Evolutionary conservation across 1,140 invertebrate species (phyloP).

Genomic region (Asbolus verrucosus): DNA sequence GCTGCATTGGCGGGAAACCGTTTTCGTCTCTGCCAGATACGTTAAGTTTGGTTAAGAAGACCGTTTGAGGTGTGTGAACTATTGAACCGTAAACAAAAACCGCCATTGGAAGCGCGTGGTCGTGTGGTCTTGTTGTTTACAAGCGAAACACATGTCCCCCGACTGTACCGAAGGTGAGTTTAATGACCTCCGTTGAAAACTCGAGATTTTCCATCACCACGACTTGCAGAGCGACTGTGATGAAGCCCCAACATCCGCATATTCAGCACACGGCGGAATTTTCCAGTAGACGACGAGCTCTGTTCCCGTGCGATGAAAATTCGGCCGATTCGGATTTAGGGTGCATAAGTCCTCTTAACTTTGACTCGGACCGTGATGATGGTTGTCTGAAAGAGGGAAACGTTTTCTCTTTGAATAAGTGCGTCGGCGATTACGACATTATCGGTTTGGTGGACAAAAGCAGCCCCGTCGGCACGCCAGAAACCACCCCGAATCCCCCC

Average conservation of each 20-base stretch:
- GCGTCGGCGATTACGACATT: conserved; percentile 46
- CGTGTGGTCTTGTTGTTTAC: too few relatives aligned
- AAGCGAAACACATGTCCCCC: too few relatives aligned
- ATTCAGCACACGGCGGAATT: conserved; percentile 13
- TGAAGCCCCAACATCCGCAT: conserved; percentile 19
- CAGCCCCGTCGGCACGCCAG: conserved; percentile 33
- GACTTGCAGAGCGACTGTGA: not conserved
- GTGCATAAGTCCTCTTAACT: conserved; percentile 35
- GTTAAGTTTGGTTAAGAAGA: too few relatives aligned
- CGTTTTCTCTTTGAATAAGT: not conserved
- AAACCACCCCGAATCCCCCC: conserved; percentile 16
- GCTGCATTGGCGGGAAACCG: too few relatives aligned
- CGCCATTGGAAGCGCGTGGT: too few relatives aligned
- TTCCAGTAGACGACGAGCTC: conserved; percentile 22
- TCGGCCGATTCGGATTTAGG: conserved; percentile 3
- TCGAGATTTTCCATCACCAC: too few relatives aligned
- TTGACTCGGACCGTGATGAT: conserved; percentile 17
- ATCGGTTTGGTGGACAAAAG: conserved; percentile 47
- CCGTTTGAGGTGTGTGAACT: too few relatives aligned
- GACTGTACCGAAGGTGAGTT: too few relatives aligned
- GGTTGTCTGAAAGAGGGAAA: not conserved
- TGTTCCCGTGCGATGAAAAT: conserved; percentile 32
- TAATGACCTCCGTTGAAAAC: too few relatives aligned
- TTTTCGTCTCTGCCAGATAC: too few relatives aligned
- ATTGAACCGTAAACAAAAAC: too few relatives aligned